phyloP scores from a whole-genome alignment of 2,113 vertebrate species.

The Falcunculus frontatus region DNA sequence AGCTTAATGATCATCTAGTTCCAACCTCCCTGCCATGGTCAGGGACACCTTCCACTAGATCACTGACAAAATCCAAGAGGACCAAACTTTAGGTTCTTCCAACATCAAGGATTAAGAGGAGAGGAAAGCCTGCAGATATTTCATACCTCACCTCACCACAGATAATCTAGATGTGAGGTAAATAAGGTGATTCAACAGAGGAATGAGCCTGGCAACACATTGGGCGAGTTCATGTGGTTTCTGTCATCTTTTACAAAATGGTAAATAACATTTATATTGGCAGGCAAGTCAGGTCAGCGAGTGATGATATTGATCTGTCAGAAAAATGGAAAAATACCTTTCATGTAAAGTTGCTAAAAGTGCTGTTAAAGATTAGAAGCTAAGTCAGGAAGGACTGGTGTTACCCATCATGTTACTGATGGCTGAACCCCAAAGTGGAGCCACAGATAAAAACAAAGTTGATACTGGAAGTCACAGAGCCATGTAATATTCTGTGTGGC shows the following conservation, averaged over 20 bases:
- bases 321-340: background rate
- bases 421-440: background rate
- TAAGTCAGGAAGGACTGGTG: background rate
- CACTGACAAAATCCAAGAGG: background rate
- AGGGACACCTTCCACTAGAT: background rate
- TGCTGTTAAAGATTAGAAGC: background rate
- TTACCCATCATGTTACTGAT: background rate
- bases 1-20: background rate
- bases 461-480: background rate
- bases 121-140: fast-evolving
- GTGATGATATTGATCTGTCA: background rate
- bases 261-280: background rate
- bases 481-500: background rate
- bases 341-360: background rate
- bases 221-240: background rate
- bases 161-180: background rate
- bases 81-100: background rate
- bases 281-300: background rate
- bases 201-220: background rate
- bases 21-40: background rate
- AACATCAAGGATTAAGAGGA: background rate
- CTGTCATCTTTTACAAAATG: background rate
- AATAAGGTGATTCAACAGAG: background rate
- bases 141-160: background rate
- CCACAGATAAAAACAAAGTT: background rate